phyloP scores from a whole-genome alignment of 2,113 vertebrate species.

The Eulemur rufifrons region DNA sequence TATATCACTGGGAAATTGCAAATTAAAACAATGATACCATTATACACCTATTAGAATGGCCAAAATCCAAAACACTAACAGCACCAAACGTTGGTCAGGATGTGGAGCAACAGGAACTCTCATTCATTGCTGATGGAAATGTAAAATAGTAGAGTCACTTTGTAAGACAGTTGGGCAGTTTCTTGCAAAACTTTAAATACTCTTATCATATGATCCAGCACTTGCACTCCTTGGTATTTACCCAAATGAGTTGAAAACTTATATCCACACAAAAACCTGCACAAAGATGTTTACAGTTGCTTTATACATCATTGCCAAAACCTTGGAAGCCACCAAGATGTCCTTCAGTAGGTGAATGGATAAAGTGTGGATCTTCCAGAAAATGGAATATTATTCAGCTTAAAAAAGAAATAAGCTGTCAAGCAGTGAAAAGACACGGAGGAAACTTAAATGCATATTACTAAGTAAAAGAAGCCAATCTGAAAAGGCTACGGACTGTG shows the following conservation, averaged over 20 bases:
- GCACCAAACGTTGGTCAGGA: not conserved
- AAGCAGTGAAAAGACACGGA: not conserved
- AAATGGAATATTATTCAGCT: not conserved
- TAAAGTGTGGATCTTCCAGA: not conserved
- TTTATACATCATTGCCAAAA: constrained; percentile 4
- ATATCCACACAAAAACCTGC: not conserved
- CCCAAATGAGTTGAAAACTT: constrained; percentile 26
- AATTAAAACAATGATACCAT: not conserved
- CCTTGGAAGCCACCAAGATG: not conserved
- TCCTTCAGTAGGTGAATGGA: not conserved
- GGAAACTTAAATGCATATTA: not conserved
- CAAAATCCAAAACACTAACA: not conserved
- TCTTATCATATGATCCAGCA: not conserved
- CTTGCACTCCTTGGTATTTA: not conserved
- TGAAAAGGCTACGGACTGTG: not conserved
- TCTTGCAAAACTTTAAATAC: not conserved
- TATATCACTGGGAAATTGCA: not conserved
- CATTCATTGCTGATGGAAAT: not conserved
- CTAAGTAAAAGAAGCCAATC: not conserved
- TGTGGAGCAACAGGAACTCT: not conserved
- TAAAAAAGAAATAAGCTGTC: not conserved
- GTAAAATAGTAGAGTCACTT: not conserved
- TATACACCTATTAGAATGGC: not conserved
- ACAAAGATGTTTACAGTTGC: not conserved
- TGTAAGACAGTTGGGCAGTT: not conserved